Percentiles rank a stretch among this genome's conserved stretches.
Evolutionary conservation across 2,888 invertebrate genomes (phyloP).

Genomic region (Xylota segnis): DNA sequence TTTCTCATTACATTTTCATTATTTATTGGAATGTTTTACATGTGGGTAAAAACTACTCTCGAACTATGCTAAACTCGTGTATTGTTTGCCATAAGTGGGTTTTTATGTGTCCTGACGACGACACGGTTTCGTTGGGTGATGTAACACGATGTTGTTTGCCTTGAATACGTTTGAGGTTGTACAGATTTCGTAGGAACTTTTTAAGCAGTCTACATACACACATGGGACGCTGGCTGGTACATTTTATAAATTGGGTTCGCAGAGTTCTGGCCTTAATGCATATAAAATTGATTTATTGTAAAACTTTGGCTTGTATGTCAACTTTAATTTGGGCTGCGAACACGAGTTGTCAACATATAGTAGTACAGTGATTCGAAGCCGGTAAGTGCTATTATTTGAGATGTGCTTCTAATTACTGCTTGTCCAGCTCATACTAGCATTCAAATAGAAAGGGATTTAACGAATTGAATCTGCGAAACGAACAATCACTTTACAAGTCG

Average conservation of each 20-base stretch:
- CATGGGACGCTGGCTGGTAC: neutral
- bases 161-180: neutral
- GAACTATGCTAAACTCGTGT: conserved; percentile 35
- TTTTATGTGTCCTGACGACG: conserved; percentile 31
- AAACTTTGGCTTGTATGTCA: too few species aligned
- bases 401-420: too few species aligned
- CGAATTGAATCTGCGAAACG: too few species aligned
- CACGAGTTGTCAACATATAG: too few species aligned
- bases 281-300: too few species aligned
- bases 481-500: too few species aligned
- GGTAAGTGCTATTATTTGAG: too few species aligned
- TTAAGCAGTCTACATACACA: neutral
- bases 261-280: neutral
- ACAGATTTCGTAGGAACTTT: neutral
- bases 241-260: neutral
- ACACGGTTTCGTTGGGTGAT: conserved; percentile 5
- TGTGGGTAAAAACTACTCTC: conserved; percentile 71
- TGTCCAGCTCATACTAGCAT: too few species aligned
- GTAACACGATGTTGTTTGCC: conserved; percentile 31
- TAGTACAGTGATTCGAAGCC: too few species aligned
- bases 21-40: conserved; percentile 80
- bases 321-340: too few species aligned
- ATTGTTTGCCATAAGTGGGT: conserved; percentile 47
- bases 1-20: conserved; percentile 84
- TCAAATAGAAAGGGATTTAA: too few species aligned